phyloP scores from a whole-genome alignment of 35 echinoderm and acorn worm species.

The Acanthaster planci region DNA sequence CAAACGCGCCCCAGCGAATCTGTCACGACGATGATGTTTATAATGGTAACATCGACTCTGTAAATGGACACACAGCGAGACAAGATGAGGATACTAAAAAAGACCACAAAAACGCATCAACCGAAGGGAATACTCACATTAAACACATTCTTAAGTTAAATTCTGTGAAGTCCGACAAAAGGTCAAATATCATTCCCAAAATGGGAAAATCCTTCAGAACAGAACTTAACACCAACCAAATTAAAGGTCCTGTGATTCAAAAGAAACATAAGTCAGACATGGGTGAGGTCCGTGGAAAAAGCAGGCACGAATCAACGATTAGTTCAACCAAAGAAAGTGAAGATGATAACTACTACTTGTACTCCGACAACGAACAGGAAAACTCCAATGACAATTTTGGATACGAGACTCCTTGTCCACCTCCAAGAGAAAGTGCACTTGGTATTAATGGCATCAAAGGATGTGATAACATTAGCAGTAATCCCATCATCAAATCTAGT shows the following conservation, averaged over 20 bases:
- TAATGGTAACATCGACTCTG: neutral
- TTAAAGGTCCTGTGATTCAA: neutral
- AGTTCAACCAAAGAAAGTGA: neutral
- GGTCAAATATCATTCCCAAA: neutral
- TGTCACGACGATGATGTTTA: no score
- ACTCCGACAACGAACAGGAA: neutral
- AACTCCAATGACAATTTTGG: neutral
- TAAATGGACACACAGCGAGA: neutral
- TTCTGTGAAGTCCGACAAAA: neutral
- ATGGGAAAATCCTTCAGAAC: neutral
- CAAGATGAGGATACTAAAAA: neutral
- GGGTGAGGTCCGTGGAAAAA: neutral
- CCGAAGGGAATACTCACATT: neutral
- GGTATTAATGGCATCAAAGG: neutral
- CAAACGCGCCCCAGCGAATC: neutral
- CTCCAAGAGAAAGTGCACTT: constrained; percentile 8
- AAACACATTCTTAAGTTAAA: neutral
- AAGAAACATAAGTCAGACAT: neutral
- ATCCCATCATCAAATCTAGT: neutral
- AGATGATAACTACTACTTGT: neutral
- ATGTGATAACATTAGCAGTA: neutral
- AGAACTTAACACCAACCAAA: neutral
- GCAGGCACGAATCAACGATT: neutral
- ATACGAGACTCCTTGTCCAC: neutral
- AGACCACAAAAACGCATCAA: neutral